Evolutionary conservation across 2,797 vertebrate species (phyloP), one percentile per base, ranked within the genome.

Genomic region (Oreonectes daqikongensis): DNA sequence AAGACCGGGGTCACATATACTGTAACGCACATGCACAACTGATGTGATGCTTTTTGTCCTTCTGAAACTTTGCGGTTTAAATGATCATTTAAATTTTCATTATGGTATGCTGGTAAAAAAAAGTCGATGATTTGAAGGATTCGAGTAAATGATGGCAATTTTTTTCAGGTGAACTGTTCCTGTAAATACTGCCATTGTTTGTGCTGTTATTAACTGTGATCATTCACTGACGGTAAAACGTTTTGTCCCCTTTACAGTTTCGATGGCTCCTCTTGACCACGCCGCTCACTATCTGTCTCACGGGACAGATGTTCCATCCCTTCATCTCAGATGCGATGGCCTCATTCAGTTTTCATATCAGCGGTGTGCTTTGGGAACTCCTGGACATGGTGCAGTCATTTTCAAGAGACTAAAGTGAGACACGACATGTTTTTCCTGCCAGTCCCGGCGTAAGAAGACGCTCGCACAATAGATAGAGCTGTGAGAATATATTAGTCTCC

Each of bases 251-350:
- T 26, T 68, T 35, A 30, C 78, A 82, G 81, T 80, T 84, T 84
- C 71, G 83, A 84, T 63, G 83, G 77, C 20, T 84, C 83, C 46
- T 82, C 83, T 78, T 84, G 83, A 84, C 63, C 12, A 57, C 22
- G 12, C 53, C 53, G 2, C 24, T 14, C 4, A 8, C 20, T 24
- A 10, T 53, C 52, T 53, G 52, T 35, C 30, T 40, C 18, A 14
- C 38, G 48, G 30, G 57, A 12, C 66, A 63, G 53, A 68, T 28
- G 48, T 40, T 63, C 30, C 66, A 61, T n/a, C 53, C 73, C 40
- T 61, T 77, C 66, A 46, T 57, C 66, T 40, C 32, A 5, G 44
- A 18, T 3, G 8, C 3, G n/a, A 67, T 14, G 52, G 30, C 14
- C 26, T 28, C 75, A 52, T 63, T 63, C 22, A 40, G 30, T 61